Base-by-base conservation (phyloP, 2,888 invertebrate species). In the Drosophila gaucha region DNA sequence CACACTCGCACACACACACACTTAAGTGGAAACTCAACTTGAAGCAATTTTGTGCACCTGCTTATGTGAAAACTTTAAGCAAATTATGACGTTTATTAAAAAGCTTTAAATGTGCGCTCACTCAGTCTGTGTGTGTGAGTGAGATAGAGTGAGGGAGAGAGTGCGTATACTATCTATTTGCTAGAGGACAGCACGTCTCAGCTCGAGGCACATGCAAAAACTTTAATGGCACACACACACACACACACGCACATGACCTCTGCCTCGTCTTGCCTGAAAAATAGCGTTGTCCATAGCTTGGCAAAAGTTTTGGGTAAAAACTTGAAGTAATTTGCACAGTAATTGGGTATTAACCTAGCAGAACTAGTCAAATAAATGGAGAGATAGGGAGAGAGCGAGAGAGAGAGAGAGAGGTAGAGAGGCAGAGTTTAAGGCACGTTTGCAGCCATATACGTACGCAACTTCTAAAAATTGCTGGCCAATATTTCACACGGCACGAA, bases 271-370 rank as follows among this genome's bases (percentile, higher is more conserved):
- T 22, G 26, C 3, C 28, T 30, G 9, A 28, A 39, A 72, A 38
- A 44, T 62, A 35, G 55, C 55, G 35, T 58, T 58, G 78, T 52
- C 76, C 72, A 64, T 72, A 38, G 39, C 38, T 50, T 49, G 63
- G 51, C n/a, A 28, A 66, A 67, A 75, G 60, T 63, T 74, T 79
- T 60, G 49, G 44, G 51, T 35, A 64, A 67, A 73, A 85, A 78
- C 75, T 89, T 86, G 77, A 88, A 89, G 90, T 87, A 91, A 90
- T 90, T 90, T 90, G 82, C 90, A 90, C 90, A 87, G 89, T 90
- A 90, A 90, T 91, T 90, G 90, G 85, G 88, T 86, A 90, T 91
- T 91, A 91, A 90, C 90, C 90, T 79, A 85, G 89, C 89, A 18
- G 80, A 80, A 84, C 77, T 66, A 74, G 44, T 74, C 76, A 83